Base-by-base conservation (phyloP, 2,113 vertebrate species). In the Corythornis vintsioides region DNA sequence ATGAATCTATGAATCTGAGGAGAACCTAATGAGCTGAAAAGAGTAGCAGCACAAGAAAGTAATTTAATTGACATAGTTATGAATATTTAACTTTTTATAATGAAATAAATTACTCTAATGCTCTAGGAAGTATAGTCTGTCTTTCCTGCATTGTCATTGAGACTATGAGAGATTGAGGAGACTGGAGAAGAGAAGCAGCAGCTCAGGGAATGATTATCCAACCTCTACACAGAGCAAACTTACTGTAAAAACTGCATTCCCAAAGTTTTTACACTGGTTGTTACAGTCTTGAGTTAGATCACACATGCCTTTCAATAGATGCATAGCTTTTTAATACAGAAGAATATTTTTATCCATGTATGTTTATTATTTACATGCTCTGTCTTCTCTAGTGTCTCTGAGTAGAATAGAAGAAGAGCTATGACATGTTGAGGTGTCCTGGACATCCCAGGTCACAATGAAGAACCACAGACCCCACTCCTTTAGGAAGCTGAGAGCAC, bases 21-120 rank as follows among this genome's bases (percentile, higher is more conserved):
- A 95, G 53, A 74, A 91, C 48, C 76, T 69, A 80, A 69, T 38
- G 50, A 93, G 75, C 53, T 96, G 92, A 93, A 94, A 97, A 96
- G 86, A 95, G 95, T 56, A 92, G 70, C 85, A 96, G 81, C 40
- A 70, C n/a, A 95, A 93, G 92, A 97, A 97, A 91, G 35, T 66
- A 4, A 90, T 94, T 96, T 97, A 94, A 96, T 97, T 97, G 88
- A 95, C 80, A 88, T 89, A 24, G 3, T 2, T 71, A 90, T 97
- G 95, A 96, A 96, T 97, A 96, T 97, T 96, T 97, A 97, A 94
- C 92, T 79, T 93, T 96, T 95, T 91, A 90, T 96, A 97, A 96
- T 85, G 78, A 97, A 97, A 96, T 80, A 84, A 75, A 92, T 96
- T 91, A 90, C 93, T 66, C 26, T 2, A 69, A 50, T 84, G 82